A percentile compares a stretch with the other conserved stretches of the same genome.
Evolutionary conservation across 2,113 vertebrate species (phyloP).

Genomic region (Trachemys scripta): DNA sequence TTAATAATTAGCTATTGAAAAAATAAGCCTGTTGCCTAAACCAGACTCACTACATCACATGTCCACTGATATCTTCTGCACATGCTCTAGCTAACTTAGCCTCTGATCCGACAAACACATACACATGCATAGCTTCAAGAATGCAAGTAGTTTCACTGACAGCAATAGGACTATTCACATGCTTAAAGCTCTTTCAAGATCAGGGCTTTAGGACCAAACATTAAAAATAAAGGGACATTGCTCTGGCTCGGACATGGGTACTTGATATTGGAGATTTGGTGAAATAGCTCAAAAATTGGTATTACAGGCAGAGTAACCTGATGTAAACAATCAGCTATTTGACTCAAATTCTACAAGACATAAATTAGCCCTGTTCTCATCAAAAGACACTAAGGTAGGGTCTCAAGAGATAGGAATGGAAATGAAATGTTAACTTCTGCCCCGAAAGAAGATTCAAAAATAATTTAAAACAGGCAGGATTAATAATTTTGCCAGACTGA

Average conservation of each 20-base stretch:
- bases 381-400: background rate
- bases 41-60: background rate
- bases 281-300: background rate
- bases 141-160: background rate
- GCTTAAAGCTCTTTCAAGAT: background rate
- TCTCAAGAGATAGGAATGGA: background rate
- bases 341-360: background rate
- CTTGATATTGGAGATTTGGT: slow-evolving; percentile 26
- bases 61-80: background rate
- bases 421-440: background rate
- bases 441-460: background rate
- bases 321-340: background rate
- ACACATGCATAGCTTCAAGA: background rate
- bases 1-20: slow-evolving; percentile 6
- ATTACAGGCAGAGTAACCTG: background rate
- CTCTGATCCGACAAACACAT: background rate
- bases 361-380: background rate
- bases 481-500: background rate
- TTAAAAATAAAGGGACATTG: background rate
- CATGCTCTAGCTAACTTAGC: background rate
- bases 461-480: background rate
- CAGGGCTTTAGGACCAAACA: background rate
- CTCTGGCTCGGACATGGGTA: background rate
- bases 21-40: background rate
- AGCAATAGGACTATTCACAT: background rate